Conservation (phyloP, 2,113 vertebrate genomes). For the Dasypus novemcinctus region DNA sequence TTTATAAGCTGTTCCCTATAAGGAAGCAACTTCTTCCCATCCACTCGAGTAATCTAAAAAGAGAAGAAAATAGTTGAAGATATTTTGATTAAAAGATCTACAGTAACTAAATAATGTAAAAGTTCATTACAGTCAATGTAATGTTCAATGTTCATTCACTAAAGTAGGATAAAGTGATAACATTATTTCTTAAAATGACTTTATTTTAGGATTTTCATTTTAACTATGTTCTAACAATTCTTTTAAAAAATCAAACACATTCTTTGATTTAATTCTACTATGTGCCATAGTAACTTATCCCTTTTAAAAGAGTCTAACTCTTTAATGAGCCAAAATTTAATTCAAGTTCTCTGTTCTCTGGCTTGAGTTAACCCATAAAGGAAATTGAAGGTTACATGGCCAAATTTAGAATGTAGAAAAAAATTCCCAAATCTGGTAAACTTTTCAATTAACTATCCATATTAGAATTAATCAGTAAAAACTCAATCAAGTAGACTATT, state of each 20-base stretch:
- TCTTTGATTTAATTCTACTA: background rate
- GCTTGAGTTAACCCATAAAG: background rate
- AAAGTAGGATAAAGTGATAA: background rate
- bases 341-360: background rate
- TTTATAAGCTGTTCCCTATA: slow-evolving; percentile 94
- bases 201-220: slow-evolving; percentile 3
- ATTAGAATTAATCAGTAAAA: slow-evolving; percentile 4
- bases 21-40: slow-evolving; percentile 94
- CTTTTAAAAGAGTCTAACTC: background rate
- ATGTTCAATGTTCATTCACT: background rate
- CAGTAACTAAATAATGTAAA: slow-evolving; percentile 14
- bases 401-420: background rate
- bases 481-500: background rate
- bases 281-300: background rate
- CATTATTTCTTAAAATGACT: slow-evolving; percentile 15
- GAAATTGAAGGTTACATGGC: background rate
- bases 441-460: background rate
- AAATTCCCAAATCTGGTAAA: background rate
- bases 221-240: background rate
- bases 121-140: too few relatives aligned
- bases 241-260: background rate
- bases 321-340: background rate
- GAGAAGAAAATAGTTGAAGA: slow-evolving; percentile 29
- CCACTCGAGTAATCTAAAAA: slow-evolving; percentile 94
- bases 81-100: background rate